Percentiles rank a stretch among this genome's conserved stretches.
These are phyloP conservation scores for Macropus fuliginosus DNA, from an alignment of 2,797 vertebrate genomes.

Conservation along the genomic window DNA sequence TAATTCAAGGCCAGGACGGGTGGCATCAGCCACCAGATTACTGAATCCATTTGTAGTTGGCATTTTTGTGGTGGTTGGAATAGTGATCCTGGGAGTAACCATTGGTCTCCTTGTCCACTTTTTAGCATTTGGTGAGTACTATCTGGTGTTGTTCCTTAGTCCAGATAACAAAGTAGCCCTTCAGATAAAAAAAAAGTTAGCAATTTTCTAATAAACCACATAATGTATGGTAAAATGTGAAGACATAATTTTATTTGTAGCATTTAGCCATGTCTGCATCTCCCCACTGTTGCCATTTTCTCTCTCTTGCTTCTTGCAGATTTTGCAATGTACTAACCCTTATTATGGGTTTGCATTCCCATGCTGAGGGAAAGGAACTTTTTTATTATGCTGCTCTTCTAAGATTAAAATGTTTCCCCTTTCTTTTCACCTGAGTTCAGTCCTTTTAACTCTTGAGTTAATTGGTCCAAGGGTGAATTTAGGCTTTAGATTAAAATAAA, in stretches of 20 bases:
- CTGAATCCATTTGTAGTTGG: slow-evolving; percentile 81
- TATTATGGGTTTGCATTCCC: slow-evolving; percentile 1
- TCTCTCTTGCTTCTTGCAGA: neutral
- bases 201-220: neutral
- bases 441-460: slow-evolving; percentile 4
- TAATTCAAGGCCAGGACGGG: slow-evolving; percentile 66
- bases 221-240: slow-evolving; percentile 19
- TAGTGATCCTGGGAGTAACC: slow-evolving; percentile 76
- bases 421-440: neutral
- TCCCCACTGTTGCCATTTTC: slow-evolving; percentile 17
- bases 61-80: slow-evolving; percentile 70
- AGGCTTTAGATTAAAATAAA: slow-evolving; percentile 24
- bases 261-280: neutral
- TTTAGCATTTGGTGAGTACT: slow-evolving; percentile 83
- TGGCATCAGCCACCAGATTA: slow-evolving; percentile 54
- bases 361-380: neutral
- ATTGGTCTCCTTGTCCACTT: slow-evolving; percentile 82
- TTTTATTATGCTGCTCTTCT: neutral
- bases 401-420: neutral
- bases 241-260: slow-evolving; percentile 6
- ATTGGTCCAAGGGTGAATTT: slow-evolving; percentile 9
- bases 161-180: slow-evolving; percentile 12
- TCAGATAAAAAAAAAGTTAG: slow-evolving; percentile 1
- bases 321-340: slow-evolving; percentile 21
- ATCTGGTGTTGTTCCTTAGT: neutral